Base-by-base conservation (phyloP, 1,140 invertebrate species). In the Drosophila tsacasi region DNA sequence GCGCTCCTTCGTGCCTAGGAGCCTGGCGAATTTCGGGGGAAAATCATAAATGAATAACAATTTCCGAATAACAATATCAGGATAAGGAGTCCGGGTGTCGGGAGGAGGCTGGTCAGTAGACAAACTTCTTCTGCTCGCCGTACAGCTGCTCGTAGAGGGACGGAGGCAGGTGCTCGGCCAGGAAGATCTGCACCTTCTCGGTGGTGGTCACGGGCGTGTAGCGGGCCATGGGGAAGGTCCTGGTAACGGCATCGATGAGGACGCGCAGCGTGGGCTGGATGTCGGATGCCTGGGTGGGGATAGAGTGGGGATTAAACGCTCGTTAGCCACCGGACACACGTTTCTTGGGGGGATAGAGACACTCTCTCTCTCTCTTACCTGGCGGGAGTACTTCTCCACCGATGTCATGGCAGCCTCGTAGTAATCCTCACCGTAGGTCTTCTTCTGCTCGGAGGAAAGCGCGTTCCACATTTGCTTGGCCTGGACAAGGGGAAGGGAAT, bases 381-480 rank as follows among this genome's bases (percentile, higher is more conserved):
- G 95, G 90, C 96, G 95, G 2, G 96, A 96, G 83, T 96, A 97
- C 84, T 96, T 96, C 83, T 96, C 96, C 68, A 97, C 93, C 73
- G 95, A 95, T 35, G 96, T 93, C 87, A 97, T 94, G 69, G 96
- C 96, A 66, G 95, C 94, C 86, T 97, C 96, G 90, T 97, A 97
- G 82, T 97, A 96, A 85, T 97, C 95, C 92, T 97, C 95, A 5
- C 96, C 96, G 83, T 97, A 97, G 69, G 96, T 95, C 54, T 95
- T 95, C 85, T 95, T 95, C 64, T 96, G 96, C 93, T 96, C 96
- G 72, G 96, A 95, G 81, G 95, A 95, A 44, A 97, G 93, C 81
- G 95, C 94, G 67, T 95, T 95, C 96, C 96, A 97, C 96, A 97
- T 97, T 67, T 96, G 95, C 76, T 96, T 95, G 8, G 96, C 96